A percentile compares a stretch with the other conserved stretches of the same genome.
phyloP scores from a whole-genome alignment of 2,113 vertebrate genomes.

The Aplodontia rufa region DNA sequence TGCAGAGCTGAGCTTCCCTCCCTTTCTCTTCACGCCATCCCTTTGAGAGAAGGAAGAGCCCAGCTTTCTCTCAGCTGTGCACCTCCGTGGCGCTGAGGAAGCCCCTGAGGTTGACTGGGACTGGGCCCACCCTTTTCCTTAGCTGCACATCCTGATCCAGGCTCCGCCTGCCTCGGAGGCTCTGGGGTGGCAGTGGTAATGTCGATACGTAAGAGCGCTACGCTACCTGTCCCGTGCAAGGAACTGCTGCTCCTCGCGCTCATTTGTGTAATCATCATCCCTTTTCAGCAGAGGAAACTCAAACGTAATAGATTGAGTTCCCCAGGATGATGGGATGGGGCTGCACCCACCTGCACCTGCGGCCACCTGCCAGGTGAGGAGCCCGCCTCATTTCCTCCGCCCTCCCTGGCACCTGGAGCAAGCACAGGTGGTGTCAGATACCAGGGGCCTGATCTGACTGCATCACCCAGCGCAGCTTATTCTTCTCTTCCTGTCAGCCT shows the following conservation, averaged over 20 bases:
- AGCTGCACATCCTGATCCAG: background rate
- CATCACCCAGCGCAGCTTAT: background rate
- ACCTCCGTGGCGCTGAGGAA: too few species aligned
- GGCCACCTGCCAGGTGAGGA: background rate
- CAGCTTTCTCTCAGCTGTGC: background rate
- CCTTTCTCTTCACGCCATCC: background rate
- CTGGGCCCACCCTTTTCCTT: background rate
- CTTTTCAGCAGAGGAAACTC: background rate
- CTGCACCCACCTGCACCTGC: background rate
- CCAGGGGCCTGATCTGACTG: background rate
- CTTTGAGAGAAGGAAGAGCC: background rate
- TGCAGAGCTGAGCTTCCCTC: background rate
- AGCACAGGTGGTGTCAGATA: background rate
- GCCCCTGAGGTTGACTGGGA: too few species aligned
- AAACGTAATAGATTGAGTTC: background rate
- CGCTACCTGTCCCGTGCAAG: background rate
- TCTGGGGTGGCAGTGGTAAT: background rate
- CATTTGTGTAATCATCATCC: background rate
- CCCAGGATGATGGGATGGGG: background rate
- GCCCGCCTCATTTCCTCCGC: too few species aligned
- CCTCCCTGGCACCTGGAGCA: background rate
- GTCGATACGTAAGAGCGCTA: too few species aligned
- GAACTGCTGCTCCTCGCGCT: background rate
- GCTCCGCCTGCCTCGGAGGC: background rate
- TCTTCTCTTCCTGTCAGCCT: background rate